Conservation (phyloP, 2,113 vertebrate genomes). For the Lampris megalopsis region DNA sequence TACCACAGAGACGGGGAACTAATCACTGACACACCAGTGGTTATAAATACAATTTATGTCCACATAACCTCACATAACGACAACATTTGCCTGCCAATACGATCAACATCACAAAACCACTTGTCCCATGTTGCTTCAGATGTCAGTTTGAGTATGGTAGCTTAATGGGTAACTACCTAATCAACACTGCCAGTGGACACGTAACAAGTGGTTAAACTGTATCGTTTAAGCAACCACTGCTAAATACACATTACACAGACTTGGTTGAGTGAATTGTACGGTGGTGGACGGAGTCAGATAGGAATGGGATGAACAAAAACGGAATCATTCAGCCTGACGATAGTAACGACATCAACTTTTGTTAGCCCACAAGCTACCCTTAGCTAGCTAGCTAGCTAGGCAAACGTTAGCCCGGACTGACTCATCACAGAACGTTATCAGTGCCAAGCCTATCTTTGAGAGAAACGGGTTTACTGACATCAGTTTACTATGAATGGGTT, state of each 20-base stretch:
- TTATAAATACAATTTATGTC: too few species aligned
- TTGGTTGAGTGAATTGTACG: neutral
- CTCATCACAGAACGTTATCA: conserved; percentile 54
- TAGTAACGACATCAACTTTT: conserved; percentile 30
- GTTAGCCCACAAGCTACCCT: neutral
- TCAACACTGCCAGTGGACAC: neutral
- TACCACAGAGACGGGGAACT: neutral
- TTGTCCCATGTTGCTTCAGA: neutral
- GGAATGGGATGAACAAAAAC: neutral
- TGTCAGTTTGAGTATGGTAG: neutral
- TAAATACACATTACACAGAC: neutral
- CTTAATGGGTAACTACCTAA: neutral
- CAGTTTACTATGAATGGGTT: neutral
- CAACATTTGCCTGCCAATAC: neutral
- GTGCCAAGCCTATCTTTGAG: neutral
- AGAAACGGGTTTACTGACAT: neutral
- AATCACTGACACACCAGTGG: conserved; percentile 24
- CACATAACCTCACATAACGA: too few species aligned
- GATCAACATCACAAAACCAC: neutral
- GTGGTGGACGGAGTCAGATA: too few species aligned
- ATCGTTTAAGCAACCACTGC: conserved; percentile 41
- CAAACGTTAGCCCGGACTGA: conserved; percentile 54
- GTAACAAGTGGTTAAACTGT: neutral
- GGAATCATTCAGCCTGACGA: neutral
- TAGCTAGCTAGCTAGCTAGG: conserved; percentile 41